Percentiles rank a stretch among this genome's conserved stretches.
phyloP scores from a whole-genome alignment of 2,113 vertebrate species.

The Blennius ocellaris region DNA sequence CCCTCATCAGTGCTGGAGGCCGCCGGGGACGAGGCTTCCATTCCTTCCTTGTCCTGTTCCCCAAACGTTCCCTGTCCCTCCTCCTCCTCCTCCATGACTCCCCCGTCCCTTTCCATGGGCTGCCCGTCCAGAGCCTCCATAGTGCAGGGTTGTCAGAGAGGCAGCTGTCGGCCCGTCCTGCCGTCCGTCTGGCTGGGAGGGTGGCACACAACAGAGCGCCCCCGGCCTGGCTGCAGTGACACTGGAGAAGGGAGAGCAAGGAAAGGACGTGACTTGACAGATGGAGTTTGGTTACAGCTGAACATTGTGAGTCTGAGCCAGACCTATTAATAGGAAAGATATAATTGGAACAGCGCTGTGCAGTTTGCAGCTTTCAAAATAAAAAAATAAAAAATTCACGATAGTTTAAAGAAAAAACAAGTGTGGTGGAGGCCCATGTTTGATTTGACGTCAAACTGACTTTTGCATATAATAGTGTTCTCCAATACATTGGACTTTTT shows the following conservation, averaged over 20 bases:
- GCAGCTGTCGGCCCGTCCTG: slow-evolving; percentile 54
- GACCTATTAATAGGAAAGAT: slow-evolving; percentile 91
- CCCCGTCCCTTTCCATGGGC: slow-evolving; percentile 68
- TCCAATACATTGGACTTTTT: no score
- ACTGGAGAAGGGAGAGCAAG: slow-evolving; percentile 85
- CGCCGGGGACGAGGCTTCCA: slow-evolving; percentile 79
- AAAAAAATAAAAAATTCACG: slow-evolving; percentile 41
- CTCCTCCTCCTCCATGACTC: slow-evolving; percentile 67
- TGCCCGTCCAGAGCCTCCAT: slow-evolving; percentile 82
- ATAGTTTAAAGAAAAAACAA: neutral
- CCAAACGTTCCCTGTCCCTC: slow-evolving; percentile 66
- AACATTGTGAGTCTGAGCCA: slow-evolving; percentile 89
- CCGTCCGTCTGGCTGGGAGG: slow-evolving; percentile 80
- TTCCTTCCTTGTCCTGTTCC: slow-evolving; percentile 78
- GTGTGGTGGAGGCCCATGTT: neutral
- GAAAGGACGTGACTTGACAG: slow-evolving; percentile 85
- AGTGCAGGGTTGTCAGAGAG: slow-evolving; percentile 72
- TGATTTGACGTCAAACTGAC: neutral
- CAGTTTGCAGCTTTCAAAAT: slow-evolving; percentile 41
- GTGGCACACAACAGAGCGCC: slow-evolving; percentile 76
- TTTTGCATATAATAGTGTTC: no score
- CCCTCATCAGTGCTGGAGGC: slow-evolving; percentile 85
- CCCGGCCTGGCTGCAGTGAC: slow-evolving; percentile 83
- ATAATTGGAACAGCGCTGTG: slow-evolving; percentile 72
- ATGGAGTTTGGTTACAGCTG: slow-evolving; percentile 93